Evolutionary conservation across 2,888 invertebrate species (phyloP).

Genomic region (Stenurella melanura): DNA sequence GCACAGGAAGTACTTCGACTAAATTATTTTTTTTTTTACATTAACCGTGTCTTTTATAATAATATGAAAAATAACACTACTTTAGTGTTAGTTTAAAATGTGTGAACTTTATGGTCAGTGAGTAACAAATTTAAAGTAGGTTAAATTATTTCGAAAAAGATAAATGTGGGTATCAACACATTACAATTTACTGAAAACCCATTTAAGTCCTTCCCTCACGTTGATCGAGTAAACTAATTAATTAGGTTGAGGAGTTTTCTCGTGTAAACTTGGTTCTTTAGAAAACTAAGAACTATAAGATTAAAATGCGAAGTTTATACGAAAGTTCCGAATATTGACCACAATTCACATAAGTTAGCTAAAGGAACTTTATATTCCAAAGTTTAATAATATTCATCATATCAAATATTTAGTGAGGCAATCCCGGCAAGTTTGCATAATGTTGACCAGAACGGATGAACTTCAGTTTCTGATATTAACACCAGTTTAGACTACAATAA

Average conservation of each 20-base stretch:
- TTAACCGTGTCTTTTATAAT: too few species aligned
- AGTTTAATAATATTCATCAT: constrained; percentile 22
- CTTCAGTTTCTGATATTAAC: constrained; percentile 1
- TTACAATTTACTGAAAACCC: not conserved
- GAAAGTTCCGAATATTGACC: constrained; percentile 22
- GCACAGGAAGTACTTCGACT: too few species aligned
- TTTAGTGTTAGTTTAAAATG: not conserved
- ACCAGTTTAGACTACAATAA: not conserved
- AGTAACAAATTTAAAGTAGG: not conserved
- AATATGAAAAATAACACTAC: too few species aligned
- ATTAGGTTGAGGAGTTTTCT: constrained; percentile 10
- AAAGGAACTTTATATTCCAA: not conserved
- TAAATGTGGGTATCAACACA: constrained; percentile 4
- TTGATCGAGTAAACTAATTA: constrained; percentile 15
- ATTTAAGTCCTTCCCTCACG: not conserved
- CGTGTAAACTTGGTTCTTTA: constrained; percentile 8
- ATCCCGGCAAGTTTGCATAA: not conserved
- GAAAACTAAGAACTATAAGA: constrained; percentile 16
- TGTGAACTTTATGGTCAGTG: not conserved
- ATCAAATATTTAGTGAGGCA: constrained; percentile 16
- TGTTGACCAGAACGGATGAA: not conserved
- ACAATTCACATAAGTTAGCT: constrained; percentile 12
- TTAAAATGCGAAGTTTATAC: constrained; percentile 22
- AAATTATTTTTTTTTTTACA: too few species aligned
- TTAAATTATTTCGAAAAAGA: constrained; percentile 4